A percentile compares a stretch with the other conserved stretches of the same genome.
Conservation (phyloP, 2,113 vertebrate species). For the Aldabrachelys gigantea region DNA sequence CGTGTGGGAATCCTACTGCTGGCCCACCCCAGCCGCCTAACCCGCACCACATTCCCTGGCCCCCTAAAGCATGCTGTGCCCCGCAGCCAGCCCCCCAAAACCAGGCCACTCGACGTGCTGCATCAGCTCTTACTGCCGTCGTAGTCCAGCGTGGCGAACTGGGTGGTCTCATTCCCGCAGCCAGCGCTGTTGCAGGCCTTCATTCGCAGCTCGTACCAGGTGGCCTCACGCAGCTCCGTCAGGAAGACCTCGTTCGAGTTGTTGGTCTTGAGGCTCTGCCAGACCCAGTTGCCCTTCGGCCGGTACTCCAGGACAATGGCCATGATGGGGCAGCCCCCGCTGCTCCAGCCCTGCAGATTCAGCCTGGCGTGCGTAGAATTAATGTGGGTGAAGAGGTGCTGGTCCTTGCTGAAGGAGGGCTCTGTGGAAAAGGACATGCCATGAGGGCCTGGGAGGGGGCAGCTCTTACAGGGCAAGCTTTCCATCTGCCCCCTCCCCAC, state of each 20-base stretch:
- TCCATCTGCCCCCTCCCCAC: background rate
- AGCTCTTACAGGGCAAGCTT: background rate
- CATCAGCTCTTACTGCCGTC: conserved; percentile 92
- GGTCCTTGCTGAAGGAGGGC: conserved; percentile 98
- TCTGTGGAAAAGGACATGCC: conserved; percentile 74
- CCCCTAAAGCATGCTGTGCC: fast-evolving
- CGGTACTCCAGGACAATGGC: conserved; percentile 93
- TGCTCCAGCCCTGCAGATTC: conserved; percentile 97
- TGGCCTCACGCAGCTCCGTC: conserved; percentile 94
- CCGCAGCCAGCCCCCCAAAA: fast-evolving
- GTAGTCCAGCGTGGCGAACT: conserved; percentile 97
- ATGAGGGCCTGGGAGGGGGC: background rate
- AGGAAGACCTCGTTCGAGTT: conserved; percentile 92
- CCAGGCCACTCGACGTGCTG: fast-evolving
- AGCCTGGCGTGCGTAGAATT: conserved; percentile 96
- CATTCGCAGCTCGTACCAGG: conserved; percentile 99
- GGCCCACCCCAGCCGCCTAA: too few species aligned
- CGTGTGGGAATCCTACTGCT: too few species aligned
- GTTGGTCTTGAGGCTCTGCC: conserved; percentile 94
- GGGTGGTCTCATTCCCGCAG: conserved; percentile 94
- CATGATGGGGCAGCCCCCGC: conserved; percentile 94
- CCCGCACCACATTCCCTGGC: fast-evolving
- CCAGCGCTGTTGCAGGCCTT: conserved; percentile 98
- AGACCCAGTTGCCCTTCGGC: conserved; percentile 94
- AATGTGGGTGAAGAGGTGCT: conserved; percentile 96